Evolutionary conservation across 2,888 invertebrate genomes (phyloP), one percentile per base, ranked within the genome.

Genomic region (Norana najaformis): DNA sequence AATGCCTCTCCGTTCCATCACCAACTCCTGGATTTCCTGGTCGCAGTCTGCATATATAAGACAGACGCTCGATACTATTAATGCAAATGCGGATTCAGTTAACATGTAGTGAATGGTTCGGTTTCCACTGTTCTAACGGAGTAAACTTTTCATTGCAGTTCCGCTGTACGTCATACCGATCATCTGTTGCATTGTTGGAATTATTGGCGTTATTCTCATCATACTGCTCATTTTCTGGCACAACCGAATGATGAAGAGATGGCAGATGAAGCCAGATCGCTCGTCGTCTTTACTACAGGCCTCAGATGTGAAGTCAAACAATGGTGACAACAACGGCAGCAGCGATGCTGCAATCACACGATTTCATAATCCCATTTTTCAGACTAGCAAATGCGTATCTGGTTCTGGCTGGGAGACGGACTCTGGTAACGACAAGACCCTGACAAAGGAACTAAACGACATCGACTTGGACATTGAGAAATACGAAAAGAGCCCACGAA

Each of bases 301-400:
- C 34, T 96, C 92, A 95, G 92, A 92, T 39, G 91, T 93, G 30
- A 97, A 97, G 94, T 97, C 97, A 6, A 98, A 98, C 95, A 69
- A n/a, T n/a, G 69, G 69, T n/a, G 98, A 83, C 34, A 35, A n/a
- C n/a, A 23, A 8, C n/a, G 34, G 35, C 34, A 53, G 34, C 30
- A 97, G 97, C 94, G 97, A 98, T 94, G 98, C 98, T 95, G 98
- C 97, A 94, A 95, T 98, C 91, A 96, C 97, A 90, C 96, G 97
- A 92, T 97, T 97, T 95, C 93, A 94, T 89, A 97, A 97, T 95
- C 97, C 97, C 11, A 95, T 97, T 91, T 97, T 97, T 93, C 96
- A 96, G 91, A 96, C 95, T 85, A 95, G 95, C 93, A 94, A 95
- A 91, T 95, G 95, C 88, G 94, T 95, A 91, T 95, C 95, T 85